Base-by-base conservation (phyloP, 2,888 invertebrate species). In the Amphipyra tragopoginis region DNA sequence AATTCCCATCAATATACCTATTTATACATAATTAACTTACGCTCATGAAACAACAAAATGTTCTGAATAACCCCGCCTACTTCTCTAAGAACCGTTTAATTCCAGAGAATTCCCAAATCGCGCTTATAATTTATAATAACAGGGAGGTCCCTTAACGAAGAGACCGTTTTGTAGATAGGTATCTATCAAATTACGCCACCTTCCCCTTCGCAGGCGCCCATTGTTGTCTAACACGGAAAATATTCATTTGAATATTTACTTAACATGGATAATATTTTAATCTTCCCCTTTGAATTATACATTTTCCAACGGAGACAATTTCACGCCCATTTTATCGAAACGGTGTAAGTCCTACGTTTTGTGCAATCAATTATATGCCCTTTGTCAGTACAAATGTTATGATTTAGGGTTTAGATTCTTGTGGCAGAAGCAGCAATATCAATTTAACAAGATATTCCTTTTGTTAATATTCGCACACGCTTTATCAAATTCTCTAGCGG, bases 211-310 rank as follows among this genome's bases (percentile, higher is more conserved):
- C 79, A 79, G 80, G 84, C 87, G 83, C 88, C 85, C 88, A 93
- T 94, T 93, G 94, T 95, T 94, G 94, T 94, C 92, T 94, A 93
- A 95, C 95, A 94, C 92, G 93, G 94, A 93, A 95, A 95, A 95
- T 95, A 95, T 95, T 95, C 94, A 95, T 94, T 94, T 94, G 94
- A 95, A 95, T 95, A 95, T 95, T 95, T 95, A 95, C 95, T 95
- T 94, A 95, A 95, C 95, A 94, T 94, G 95, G 93, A 95, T 95
- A 95, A 95, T 95, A 95, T 95, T 95, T 95, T 95, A 95, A 95
- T 95, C 95, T 95, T 93, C 95, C 95, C 95, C 94, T 94, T 92
- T 93, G 93, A 94, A 94, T 93, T 94, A 94, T 92, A 94, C 94
- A 93, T 93, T 94, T 94, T 94, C 94, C 91, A 93, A 87, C 92